A percentile compares a stretch with the other conserved stretches of the same genome.
Evolutionary conservation across 1,140 invertebrate species (phyloP).

Genomic region (Drosophila prosaltans): DNA sequence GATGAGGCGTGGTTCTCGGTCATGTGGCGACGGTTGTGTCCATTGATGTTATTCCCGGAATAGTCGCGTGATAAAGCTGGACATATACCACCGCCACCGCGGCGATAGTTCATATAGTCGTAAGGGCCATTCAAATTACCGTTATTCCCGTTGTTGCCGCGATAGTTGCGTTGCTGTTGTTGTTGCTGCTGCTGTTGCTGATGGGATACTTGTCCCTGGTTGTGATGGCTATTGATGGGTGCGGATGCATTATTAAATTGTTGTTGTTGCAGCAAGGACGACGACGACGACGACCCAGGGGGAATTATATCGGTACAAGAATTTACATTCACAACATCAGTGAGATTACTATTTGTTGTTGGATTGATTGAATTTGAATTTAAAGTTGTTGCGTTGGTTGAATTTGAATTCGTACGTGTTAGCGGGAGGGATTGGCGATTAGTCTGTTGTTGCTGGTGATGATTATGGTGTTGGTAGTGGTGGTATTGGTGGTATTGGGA

Average conservation of each 20-base stretch:
- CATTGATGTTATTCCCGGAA: slow-evolving; percentile 39
- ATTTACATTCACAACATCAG: slow-evolving; percentile 83
- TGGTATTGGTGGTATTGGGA: slow-evolving; percentile 18
- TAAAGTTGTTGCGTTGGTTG: slow-evolving; percentile 78
- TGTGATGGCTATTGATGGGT: slow-evolving; percentile 64
- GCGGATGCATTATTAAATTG: slow-evolving; percentile 69
- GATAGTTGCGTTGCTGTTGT: slow-evolving; percentile 37
- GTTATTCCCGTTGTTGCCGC: slow-evolving; percentile 36
- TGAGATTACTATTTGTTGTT: slow-evolving; percentile 82
- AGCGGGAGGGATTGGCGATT: slow-evolving; percentile 83
- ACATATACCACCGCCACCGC: slow-evolving; percentile 40
- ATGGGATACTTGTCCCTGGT: slow-evolving; percentile 59
- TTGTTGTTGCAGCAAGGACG: slow-evolving; percentile 46
- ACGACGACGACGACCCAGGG: slow-evolving; percentile 66
- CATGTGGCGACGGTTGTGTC: slow-evolving; percentile 49
- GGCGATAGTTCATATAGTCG: slow-evolving; percentile 69
- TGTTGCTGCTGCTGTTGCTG: slow-evolving; percentile 63
- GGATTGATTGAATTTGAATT: slow-evolving; percentile 80
- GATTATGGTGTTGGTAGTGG: slow-evolving; percentile 45
- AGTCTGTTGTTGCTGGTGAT: slow-evolving; percentile 74
- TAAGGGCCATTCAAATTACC: slow-evolving; percentile 54
- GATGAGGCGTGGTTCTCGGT: slow-evolving; percentile 45
- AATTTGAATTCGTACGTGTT: slow-evolving; percentile 82
- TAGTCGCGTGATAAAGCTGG: slow-evolving; percentile 55
- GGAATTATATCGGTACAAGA: slow-evolving; percentile 83